Evolutionary conservation across 1,140 invertebrate genomes (phyloP).

Genomic region (Agraylea sexmaculata): DNA sequence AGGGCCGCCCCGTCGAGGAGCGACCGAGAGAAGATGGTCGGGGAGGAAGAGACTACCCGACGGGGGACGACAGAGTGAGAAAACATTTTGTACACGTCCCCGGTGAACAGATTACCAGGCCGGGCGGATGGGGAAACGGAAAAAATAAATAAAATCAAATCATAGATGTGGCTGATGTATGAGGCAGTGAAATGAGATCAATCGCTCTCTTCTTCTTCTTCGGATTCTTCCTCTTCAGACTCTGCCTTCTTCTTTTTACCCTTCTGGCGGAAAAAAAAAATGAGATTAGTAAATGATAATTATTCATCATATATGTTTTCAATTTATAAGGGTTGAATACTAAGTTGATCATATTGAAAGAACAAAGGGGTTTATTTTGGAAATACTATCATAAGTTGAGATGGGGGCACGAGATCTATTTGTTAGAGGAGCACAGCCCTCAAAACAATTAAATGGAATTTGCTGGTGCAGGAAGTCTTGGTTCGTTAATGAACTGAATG

Average conservation of each 20-base stretch:
- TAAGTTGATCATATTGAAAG: too few relatives aligned
- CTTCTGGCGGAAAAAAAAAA: conserved; percentile 25
- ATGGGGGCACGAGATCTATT: too few relatives aligned
- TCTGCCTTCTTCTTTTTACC: conserved; percentile 44
- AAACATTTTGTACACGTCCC: conserved; percentile 14
- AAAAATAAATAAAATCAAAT: conserved; percentile 43
- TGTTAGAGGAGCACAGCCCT: too few relatives aligned
- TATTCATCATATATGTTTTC: neutral
- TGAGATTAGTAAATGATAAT: neutral
- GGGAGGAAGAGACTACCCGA: conserved; percentile 1
- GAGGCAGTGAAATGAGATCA: conserved; percentile 31
- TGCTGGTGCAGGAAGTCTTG: neutral
- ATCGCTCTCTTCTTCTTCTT: conserved; percentile 40
- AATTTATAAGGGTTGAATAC: neutral
- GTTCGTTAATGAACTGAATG: neutral
- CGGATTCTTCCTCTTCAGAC: conserved; percentile 38
- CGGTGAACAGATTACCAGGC: conserved; percentile 5
- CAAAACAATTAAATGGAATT: conserved; percentile 1
- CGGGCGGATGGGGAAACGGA: conserved; percentile 9
- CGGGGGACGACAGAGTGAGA: conserved; percentile 6
- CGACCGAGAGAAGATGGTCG: conserved; percentile 8
- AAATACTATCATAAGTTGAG: too few relatives aligned
- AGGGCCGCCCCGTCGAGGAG: neutral
- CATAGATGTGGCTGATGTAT: conserved; percentile 40
- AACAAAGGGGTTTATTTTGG: too few relatives aligned